Conservation (phyloP, 2,888 invertebrate genomes). For the Pristionchus japonicus region DNA sequence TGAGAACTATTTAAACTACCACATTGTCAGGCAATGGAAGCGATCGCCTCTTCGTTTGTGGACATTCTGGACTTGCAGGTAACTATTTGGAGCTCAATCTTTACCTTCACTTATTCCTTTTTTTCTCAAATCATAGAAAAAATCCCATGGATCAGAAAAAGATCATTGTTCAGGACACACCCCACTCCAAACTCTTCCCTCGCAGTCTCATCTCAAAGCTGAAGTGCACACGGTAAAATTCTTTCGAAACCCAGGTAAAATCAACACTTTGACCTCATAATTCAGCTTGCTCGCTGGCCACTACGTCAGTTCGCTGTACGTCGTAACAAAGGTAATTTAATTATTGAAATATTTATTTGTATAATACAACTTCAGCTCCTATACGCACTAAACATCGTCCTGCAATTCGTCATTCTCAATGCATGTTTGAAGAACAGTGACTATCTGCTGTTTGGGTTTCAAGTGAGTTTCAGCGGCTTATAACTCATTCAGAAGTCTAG, state of each 20-base stretch:
- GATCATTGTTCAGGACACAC: slow-evolving; percentile 47
- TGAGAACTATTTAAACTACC: too few relatives aligned
- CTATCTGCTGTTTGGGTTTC: slow-evolving; percentile 71
- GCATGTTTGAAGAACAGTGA: slow-evolving; percentile 69
- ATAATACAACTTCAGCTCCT: slow-evolving; percentile 48
- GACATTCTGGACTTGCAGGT: slow-evolving; percentile 71
- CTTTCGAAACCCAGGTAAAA: background rate
- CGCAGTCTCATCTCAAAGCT: slow-evolving; percentile 61
- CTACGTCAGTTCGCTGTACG: slow-evolving; percentile 67
- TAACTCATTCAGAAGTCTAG: background rate
- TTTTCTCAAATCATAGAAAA: too few relatives aligned
- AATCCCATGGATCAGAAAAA: too few relatives aligned
- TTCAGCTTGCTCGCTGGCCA: slow-evolving; percentile 69
- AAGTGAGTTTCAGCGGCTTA: slow-evolving; percentile 53
- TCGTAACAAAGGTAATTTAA: slow-evolving; percentile 61
- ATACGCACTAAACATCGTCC: slow-evolving; percentile 69
- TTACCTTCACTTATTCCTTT: too few relatives aligned
- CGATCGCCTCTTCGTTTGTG: slow-evolving; percentile 65
- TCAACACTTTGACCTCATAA: too few relatives aligned
- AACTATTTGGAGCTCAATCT: too few relatives aligned
- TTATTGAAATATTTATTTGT: background rate
- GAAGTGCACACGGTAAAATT: slow-evolving; percentile 63
- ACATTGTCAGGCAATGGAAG: slow-evolving; percentile 60
- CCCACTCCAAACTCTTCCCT: slow-evolving; percentile 42
- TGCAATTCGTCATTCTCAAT: slow-evolving; percentile 72